Base-by-base conservation (phyloP, 1,140 invertebrate species). In the Drosophila ercepeae region DNA sequence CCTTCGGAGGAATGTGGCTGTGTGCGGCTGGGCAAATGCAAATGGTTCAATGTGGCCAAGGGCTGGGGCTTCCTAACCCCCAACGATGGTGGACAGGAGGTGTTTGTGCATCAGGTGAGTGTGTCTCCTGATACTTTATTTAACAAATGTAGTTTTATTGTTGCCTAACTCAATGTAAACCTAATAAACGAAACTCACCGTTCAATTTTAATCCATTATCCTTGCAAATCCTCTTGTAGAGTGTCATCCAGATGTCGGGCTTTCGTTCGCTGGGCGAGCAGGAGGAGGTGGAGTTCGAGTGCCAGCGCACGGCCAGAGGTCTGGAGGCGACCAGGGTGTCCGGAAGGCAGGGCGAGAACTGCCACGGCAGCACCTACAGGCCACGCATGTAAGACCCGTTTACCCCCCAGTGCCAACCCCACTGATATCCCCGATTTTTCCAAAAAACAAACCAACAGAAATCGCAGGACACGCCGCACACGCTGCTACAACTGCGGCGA, bases 11-110 rank as follows among this genome's bases (percentile, higher is more conserved):
- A 89, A 78, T 90, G 88, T 75, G 81, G 75, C 64, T 94, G 92
- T 53, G 92, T 93, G 54, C 93, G 95, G 53, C 93, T 93, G 86
- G 97, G 97, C 27, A 94, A 94, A 90, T 97, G 96, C 93, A 98
- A 98, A 93, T 98, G 97, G 97, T 98, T 97, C 91, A 98, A 98
- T 90, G 96, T 97, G 39, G 96, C 95, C 65, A 97, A 98, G 92
- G 97, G 97, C 13, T 98, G 96, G 96, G 97, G 97, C 13, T 98
- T 98, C 92, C 95, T 98, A 70, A 97, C 96, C 34, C 96, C 96
- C 11, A 94, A 96, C 74, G 96, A 97, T 92, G 96, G 95, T 6
- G 94, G 95, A 7, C 95, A 96, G 86, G 97, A 98, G 90, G 96
- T 98, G 23, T 98, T 98, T 91, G 97, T 97, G 23, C 97, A 98